phyloP scores from a whole-genome alignment of 2,797 vertebrate genomes.

The Anableps anableps region DNA sequence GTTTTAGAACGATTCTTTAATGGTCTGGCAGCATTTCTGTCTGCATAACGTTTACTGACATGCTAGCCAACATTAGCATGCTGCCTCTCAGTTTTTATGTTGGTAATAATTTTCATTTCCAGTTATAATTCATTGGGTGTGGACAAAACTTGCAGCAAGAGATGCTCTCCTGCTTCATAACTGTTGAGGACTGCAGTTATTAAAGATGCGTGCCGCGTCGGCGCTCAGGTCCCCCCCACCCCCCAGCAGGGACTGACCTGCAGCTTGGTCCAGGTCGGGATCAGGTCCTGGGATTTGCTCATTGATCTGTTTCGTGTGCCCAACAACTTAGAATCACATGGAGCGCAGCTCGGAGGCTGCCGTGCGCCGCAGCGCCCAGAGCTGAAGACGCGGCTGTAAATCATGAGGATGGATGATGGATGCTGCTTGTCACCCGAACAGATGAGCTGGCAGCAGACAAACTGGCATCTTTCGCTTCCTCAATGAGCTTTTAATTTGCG shows the following conservation, averaged over 20 bases:
- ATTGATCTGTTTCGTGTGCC: slow-evolving; percentile 20
- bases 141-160: background rate
- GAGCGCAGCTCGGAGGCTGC: too few species aligned
- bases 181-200: background rate
- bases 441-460: slow-evolving; percentile 69
- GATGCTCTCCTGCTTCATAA: background rate
- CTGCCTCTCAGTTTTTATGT: background rate
- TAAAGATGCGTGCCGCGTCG: background rate
- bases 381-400: slow-evolving; percentile 45
- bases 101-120: background rate
- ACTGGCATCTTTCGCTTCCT: slow-evolving; percentile 52
- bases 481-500: slow-evolving; percentile 74
- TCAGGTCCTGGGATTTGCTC: background rate
- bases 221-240: background rate
- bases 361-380: background rate
- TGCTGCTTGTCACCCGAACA: slow-evolving; percentile 68
- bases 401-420: slow-evolving; percentile 71
- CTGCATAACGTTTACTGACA: background rate
- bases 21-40: background rate
- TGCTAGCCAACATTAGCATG: background rate
- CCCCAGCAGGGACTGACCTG: background rate
- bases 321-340: slow-evolving; percentile 32
- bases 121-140: background rate
- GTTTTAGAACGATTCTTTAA: background rate
- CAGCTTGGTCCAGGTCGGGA: background rate